Base-by-base conservation (phyloP, 2,888 invertebrate genomes). In the Cyrtodaria siliqua region DNA sequence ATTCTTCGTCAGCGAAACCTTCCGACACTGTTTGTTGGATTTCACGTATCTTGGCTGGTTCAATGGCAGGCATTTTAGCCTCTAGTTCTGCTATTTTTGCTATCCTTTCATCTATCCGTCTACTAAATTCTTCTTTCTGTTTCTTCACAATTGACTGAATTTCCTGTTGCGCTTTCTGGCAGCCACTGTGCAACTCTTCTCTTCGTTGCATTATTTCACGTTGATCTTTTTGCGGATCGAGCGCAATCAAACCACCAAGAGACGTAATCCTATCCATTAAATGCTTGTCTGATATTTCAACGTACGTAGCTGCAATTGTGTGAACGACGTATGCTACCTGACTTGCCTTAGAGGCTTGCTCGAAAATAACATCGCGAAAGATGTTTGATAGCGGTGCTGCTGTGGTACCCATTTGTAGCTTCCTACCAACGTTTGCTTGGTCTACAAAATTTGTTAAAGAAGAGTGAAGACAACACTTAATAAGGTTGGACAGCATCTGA, bases 361-460 rank as follows among this genome's bases (percentile, higher is more conserved):
- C 53, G 16, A 53, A 53, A 2, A 53, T 53, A 14, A 53, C 53
- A 27, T 53, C 53, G n/a, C 27, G 26, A 16, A 26, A 27, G 3
- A 8, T 12, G 9, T 27, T 16, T 2, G 16, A n/a, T 6, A 53
- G 24, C 26, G 53, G 53, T 26, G 2, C 9, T 1, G 27, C 24
- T 2, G 2, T 27, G 9, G 3, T 2, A 14, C 27, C 29, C 14
- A 27, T 12, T 23, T 26, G 1, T 27, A 33, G 33, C 12, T 33
- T 12, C 33, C 27, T 26, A 23, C 53, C 53, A 9, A 27, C 2
- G 3, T 53, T 26, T n/a, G 14, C 27, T 3, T 18, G 16, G 24
- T 59, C 42, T 2, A n/a, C 26, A 59, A 59, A 59, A 6, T 44
- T 42, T 59, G 6, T 44, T 29, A 53, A 27, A 9, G 26, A 27